Conservation (phyloP, 2,797 vertebrate species). For the Xenops minutus region DNA sequence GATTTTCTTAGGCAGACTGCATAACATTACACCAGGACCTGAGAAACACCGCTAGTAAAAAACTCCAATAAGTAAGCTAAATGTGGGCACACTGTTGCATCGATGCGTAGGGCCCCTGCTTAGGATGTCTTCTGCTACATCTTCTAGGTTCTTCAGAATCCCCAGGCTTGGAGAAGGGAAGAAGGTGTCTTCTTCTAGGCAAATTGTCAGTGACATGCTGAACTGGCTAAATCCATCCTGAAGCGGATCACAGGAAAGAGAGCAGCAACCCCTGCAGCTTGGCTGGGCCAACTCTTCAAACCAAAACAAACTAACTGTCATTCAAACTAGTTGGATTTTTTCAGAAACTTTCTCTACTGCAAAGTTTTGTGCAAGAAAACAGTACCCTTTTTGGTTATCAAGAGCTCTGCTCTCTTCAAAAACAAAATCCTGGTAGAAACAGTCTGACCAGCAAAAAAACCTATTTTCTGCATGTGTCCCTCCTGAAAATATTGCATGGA, state of each 20-base stretch:
- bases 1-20: background rate
- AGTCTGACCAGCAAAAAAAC: background rate
- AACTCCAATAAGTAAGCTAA: background rate
- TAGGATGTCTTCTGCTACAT: background rate
- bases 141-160: background rate
- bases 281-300: background rate
- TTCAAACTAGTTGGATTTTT: background rate
- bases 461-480: background rate
- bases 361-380: background rate
- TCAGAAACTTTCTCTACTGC: background rate
- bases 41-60: background rate
- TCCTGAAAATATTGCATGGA: background rate
- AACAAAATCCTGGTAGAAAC: background rate
- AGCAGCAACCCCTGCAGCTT: background rate
- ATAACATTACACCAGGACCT: background rate
- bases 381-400: background rate
- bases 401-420: background rate
- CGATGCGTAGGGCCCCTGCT: accelerated
- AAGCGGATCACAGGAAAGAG: background rate
- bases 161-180: background rate
- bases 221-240: background rate
- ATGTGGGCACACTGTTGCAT: background rate
- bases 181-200: background rate
- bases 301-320: background rate
- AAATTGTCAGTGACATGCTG: background rate